phyloP scores from a whole-genome alignment of 2,113 vertebrate species.

The Odontophorus gujanensis region DNA sequence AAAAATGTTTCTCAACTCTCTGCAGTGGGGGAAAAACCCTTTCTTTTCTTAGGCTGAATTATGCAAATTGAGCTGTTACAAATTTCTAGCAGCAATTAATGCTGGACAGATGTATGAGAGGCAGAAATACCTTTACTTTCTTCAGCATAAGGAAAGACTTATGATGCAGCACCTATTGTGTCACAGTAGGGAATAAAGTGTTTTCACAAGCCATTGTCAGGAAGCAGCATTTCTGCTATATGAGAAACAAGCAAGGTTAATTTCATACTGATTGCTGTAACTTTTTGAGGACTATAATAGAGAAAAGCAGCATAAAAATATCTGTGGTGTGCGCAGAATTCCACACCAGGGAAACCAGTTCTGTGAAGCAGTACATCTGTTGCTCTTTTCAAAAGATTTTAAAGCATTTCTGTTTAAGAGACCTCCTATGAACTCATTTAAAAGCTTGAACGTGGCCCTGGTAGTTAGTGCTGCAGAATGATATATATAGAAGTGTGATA shows the following conservation, averaged over 20 bases:
- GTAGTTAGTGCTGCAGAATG: background rate
- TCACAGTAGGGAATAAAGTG: conserved; percentile 31
- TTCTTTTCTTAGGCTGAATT: background rate
- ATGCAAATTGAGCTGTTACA: background rate
- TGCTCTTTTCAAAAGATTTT: conserved; percentile 61
- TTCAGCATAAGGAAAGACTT: conserved; percentile 16
- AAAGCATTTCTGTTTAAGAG: conserved; percentile 60
- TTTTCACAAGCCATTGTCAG: conserved; percentile 48
- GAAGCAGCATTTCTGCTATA: conserved; percentile 30
- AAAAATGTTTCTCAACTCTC: conserved; percentile 57
- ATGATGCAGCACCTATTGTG: conserved; percentile 5
- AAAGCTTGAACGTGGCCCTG: background rate
- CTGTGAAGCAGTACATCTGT: conserved; percentile 26
- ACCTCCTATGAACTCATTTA: conserved; percentile 60
- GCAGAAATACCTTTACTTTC: conserved; percentile 36
- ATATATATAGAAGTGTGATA: fast-evolving
- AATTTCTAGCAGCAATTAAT: background rate
- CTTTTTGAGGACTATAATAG: conserved; percentile 39
- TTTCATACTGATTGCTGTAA: conserved; percentile 66
- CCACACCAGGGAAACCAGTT: conserved; percentile 57
- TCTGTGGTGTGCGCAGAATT: background rate
- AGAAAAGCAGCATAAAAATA: conserved; percentile 64
- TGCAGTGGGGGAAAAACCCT: background rate
- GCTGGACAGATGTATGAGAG: background rate
- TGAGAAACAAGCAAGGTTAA: conserved; percentile 68